phyloP scores from a whole-genome alignment of 2,888 invertebrate species.

The Apodemia zela region DNA sequence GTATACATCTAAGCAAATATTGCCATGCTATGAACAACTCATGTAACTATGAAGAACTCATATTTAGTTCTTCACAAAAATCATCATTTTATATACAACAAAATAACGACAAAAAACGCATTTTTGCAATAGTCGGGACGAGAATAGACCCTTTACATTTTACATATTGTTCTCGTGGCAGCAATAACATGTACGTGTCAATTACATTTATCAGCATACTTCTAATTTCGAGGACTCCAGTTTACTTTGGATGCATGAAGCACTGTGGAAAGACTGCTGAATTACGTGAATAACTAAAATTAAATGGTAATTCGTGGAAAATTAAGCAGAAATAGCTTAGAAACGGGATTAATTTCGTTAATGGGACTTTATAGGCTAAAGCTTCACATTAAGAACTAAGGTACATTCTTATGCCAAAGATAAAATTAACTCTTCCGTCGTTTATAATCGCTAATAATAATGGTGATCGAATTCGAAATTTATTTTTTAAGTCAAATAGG shows the following conservation, averaged over 20 bases:
- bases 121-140: not conserved
- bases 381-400: not conserved
- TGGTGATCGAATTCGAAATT: too few species aligned
- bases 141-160: conserved; percentile 19
- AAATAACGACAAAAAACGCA: not conserved
- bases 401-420: too few species aligned
- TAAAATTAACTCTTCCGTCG: too few species aligned
- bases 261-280: conserved; percentile 9
- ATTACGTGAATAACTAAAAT: conserved; percentile 18
- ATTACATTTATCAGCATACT: conserved; percentile 25
- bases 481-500: too few species aligned
- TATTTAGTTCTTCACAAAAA: too few species aligned
- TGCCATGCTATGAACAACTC: too few species aligned
- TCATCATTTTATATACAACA: not conserved
- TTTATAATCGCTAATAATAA: too few species aligned
- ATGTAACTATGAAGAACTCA: too few species aligned
- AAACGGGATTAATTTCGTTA: conserved; percentile 9
- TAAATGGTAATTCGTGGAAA: conserved; percentile 17
- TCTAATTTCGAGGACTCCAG: conserved; percentile 21
- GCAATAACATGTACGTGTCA: conserved; percentile 29
- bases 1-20: too few species aligned
- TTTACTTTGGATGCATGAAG: conserved; percentile 16
- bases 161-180: conserved; percentile 30
- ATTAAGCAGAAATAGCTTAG: conserved; percentile 14
- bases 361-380: not conserved